Base-by-base conservation (phyloP, 1,140 invertebrate genomes). In the Lysiphlebus fabarum region DNA sequence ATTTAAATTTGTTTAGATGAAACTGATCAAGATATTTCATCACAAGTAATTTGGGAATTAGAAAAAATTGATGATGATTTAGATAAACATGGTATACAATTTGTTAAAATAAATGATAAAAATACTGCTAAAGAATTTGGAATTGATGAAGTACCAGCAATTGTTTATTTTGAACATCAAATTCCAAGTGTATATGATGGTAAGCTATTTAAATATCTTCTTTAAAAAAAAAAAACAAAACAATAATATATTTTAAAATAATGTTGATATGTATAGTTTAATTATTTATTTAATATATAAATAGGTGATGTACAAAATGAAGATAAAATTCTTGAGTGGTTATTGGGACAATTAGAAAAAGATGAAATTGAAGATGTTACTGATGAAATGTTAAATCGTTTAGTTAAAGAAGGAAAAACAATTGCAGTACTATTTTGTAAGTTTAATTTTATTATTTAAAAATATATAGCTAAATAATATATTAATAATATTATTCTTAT, bases 341-440 rank as follows among this genome's bases (percentile, higher is more conserved):
- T 94, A 26, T 81, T 93, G 59, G 85, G 86, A 51, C 92, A 95
- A 76, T 77, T 93, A 56, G 90, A 93, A 76, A 90, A 90, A 66
- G 93, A 96, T 77, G 92, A 96, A 84, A 96, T 96, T 68, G 93
- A 96, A 82, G 93, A 96, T 80, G 88, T 96, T 40, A 95, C 92
- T 44, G 92, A 94, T 77, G 91, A 94, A 81, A 95, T 95, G 90
- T 82, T 96, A 53, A 92, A 95, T 69, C 87, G 88, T 70, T 83
- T 96, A 50, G 88, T 96, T 56, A 91, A 91, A 69, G 90, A 94
- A 72, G 88, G 90, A 56, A 91, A 92, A 77, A 92, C 89, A 61
- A 82, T 96, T 61, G 92, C 92, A 54, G 93, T 95, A 59, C 81
- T 96, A 43, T 96, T 96, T 75, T 96, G 93, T 96, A 87, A 87